Percentiles rank a stretch among this genome's conserved stretches.
phyloP scores from a whole-genome alignment of 2,888 invertebrate genomes.

The Plebejus argus region DNA sequence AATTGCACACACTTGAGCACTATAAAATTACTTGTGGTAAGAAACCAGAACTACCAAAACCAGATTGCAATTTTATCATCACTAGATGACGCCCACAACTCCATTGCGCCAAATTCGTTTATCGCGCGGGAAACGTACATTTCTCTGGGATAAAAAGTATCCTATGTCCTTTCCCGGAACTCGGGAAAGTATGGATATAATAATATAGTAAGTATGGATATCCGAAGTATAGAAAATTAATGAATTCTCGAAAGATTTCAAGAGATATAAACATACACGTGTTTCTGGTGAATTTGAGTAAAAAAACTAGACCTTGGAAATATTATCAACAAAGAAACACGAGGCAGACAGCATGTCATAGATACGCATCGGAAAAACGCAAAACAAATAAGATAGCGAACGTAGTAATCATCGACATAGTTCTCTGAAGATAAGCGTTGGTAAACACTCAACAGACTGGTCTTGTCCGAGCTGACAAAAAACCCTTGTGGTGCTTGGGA shows the following conservation, averaged over 20 bases:
- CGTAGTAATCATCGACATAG: not conserved
- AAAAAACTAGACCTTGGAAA: not conserved
- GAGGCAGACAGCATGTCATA: not conserved
- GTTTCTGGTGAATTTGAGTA: not conserved
- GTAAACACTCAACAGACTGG: not conserved
- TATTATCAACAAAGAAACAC: not conserved
- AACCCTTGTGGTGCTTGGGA: not conserved
- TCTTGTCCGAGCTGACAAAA: not conserved
- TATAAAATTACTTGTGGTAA: not conserved
- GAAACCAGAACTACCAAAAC: too few relatives aligned
- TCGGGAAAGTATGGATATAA: not conserved
- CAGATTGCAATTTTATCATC: too few relatives aligned
- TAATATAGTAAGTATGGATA: too few relatives aligned
- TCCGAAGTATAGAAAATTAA: too few relatives aligned
- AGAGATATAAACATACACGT: too few relatives aligned
- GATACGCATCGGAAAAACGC: not conserved
- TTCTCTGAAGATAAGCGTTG: slow-evolving; percentile 6
- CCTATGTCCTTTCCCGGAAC: not conserved
- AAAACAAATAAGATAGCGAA: slow-evolving; percentile 5
- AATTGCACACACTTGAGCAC: not conserved
- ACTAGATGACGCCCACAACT: not conserved
- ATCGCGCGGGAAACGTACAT: too few relatives aligned
- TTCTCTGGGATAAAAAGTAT: too few relatives aligned
- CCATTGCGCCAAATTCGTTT: too few relatives aligned
- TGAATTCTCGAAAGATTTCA: too few relatives aligned